Conservation (phyloP, 2,797 vertebrate genomes). For the Rhinichthys osculus region DNA sequence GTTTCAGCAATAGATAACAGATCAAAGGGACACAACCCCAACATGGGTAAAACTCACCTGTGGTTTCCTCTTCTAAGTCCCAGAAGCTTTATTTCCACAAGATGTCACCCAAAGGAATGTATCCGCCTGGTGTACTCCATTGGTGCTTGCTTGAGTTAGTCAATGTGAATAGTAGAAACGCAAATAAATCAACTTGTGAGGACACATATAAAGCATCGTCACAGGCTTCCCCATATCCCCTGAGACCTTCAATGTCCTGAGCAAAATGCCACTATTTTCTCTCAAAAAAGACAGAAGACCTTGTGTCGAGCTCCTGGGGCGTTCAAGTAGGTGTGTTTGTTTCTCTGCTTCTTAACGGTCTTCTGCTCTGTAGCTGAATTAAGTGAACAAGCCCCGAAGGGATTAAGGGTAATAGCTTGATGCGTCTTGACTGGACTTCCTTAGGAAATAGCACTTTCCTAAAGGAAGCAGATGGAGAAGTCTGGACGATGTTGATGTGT, state of each 20-base stretch:
- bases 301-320: constrained; percentile 4
- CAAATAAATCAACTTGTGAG: background rate
- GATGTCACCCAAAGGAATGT: constrained; percentile 27
- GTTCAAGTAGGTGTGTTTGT: constrained; percentile 42
- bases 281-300: background rate
- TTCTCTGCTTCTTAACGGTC: constrained; percentile 62
- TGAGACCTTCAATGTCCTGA: background rate
- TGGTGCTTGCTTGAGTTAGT: constrained; percentile 5
- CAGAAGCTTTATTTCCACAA: constrained; percentile 16
- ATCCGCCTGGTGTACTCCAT: constrained; percentile 21
- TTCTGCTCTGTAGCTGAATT: constrained; percentile 61
- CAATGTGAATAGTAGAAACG: background rate
- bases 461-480: constrained; percentile 38
- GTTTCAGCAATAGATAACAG: background rate
- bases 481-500: background rate
- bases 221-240: constrained; percentile 3
- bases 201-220: background rate
- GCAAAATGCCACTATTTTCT: background rate
- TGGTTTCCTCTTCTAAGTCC: background rate
- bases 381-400: constrained; percentile 68
- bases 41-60: constrained; percentile 32
- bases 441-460: constrained; percentile 57
- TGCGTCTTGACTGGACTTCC: constrained; percentile 68
- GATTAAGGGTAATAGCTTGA: constrained; percentile 83
- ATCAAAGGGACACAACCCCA: background rate